Evolutionary conservation across 2,113 vertebrate species (phyloP), one percentile per base, ranked within the genome.

Genomic region (Nothoprocta pentlandii): DNA sequence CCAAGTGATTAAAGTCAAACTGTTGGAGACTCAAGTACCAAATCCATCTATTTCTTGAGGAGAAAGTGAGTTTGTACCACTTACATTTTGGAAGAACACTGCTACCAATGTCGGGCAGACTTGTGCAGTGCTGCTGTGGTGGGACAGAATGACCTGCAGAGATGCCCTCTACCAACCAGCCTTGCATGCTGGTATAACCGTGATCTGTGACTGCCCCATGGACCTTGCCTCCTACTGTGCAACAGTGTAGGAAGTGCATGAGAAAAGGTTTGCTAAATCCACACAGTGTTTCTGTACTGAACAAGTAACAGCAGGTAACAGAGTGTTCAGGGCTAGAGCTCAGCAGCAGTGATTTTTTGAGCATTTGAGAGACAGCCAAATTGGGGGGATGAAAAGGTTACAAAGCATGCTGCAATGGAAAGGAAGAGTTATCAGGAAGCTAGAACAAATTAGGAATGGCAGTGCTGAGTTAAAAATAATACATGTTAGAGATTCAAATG

Each of bases 11-110:
- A 49, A 61, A 91, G 2, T 30, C 9, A 85, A 90, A 6, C 47
- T 17, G 6, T 25, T 25, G 10, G 76, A 66, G 23, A 42, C 44
- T 25, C 0, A 0, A 13, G 26, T 23, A 54, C 8, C 41, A 39
- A 73, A 59, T 53, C 58, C 3, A 26, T 8, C 22, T 53, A 47
- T 80, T 69, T 74, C 83, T 83, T 56, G 25, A 34, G 16, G 42
- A 90, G 16, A 4, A 10, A 12, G 4, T 8, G 32, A 61, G 11
- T 64, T 80, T 62, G 7, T 22, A 53, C 20, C 1, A 2, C 59
- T 41, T 36, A 56, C 19, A 64, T 20, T 10, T 77, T 46, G 46
- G 63, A 63, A 58, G 12, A 47, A 10, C 22, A 21, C 9, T 11
- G 3, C 13, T 66, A 25, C 7, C 17, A 26, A 23, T n/a, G 73